These are phyloP conservation scores for Dryocosmus kuriphilus DNA, from an alignment of 2,888 invertebrate genomes.

Conservation along the genomic window DNA sequence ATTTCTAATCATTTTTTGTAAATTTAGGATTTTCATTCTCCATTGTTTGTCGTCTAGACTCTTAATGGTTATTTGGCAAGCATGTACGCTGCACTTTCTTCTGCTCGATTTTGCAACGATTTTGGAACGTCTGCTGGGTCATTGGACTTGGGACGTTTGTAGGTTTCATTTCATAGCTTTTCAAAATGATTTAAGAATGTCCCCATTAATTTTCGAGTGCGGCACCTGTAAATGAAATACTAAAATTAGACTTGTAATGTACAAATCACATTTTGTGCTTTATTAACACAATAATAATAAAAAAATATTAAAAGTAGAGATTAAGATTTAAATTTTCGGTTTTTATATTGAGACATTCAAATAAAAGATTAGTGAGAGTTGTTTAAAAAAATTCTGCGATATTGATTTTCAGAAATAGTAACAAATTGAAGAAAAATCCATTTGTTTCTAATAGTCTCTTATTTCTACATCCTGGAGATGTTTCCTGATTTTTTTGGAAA, in stretches of 20 bases:
- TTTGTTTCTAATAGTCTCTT: too few relatives aligned
- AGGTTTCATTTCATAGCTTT: constrained; percentile 15
- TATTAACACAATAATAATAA: background rate
- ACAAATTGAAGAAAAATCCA: too few relatives aligned
- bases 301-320: background rate
- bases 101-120: constrained; percentile 59
- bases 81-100: constrained; percentile 41
- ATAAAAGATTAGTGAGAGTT: too few relatives aligned
- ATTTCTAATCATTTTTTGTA: too few relatives aligned
- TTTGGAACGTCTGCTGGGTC: constrained; percentile 56
- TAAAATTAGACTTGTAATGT: background rate
- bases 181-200: constrained; percentile 30
- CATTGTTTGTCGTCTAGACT: constrained; percentile 29
- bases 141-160: constrained; percentile 24
- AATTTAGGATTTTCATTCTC: background rate
- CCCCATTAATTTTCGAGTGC: background rate
- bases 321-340: too few relatives aligned
- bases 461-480: too few relatives aligned
- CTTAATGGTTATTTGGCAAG: constrained; percentile 40
- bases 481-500: too few relatives aligned
- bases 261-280: background rate
- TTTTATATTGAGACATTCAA: too few relatives aligned
- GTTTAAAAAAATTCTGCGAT: too few relatives aligned
- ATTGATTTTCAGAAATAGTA: too few relatives aligned
- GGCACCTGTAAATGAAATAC: background rate